A percentile compares a stretch with the other conserved stretches of the same genome.
These are phyloP conservation scores for Drosophila busckii DNA, from an alignment of 1,140 invertebrate genomes.

Conservation along the genomic window DNA sequence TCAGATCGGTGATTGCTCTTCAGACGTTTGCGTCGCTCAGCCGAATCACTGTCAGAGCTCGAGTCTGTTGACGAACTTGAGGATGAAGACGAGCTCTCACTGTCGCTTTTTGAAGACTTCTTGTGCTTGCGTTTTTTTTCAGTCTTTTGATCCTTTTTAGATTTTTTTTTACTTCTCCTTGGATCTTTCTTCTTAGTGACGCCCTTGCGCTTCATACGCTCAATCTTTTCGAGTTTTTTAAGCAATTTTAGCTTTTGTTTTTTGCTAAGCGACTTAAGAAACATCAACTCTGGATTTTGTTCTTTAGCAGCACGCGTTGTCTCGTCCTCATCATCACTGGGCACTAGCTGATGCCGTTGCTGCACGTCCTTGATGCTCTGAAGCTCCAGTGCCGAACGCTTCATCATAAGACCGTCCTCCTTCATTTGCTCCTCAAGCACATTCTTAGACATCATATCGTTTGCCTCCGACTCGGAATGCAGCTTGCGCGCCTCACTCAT, in stretches of 20 bases:
- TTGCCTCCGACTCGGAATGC: slow-evolving; percentile 80
- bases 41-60: slow-evolving; percentile 30
- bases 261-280: slow-evolving; percentile 89
- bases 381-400: slow-evolving; percentile 84
- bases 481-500: slow-evolving; percentile 83
- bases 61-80: slow-evolving; percentile 40
- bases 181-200: slow-evolving; percentile 26
- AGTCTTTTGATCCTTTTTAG: slow-evolving; percentile 52
- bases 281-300: slow-evolving; percentile 77
- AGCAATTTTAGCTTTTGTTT: slow-evolving; percentile 95
- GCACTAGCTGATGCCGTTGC: slow-evolving; percentile 76
- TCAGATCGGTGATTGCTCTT: slow-evolving; percentile 19
- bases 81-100: slow-evolving; percentile 13
- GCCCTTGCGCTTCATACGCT: slow-evolving; percentile 81
- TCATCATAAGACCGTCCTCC: slow-evolving; percentile 93
- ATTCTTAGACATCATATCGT: slow-evolving; percentile 83
- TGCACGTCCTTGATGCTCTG: slow-evolving; percentile 65
- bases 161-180: slow-evolving; percentile 43
- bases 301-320: slow-evolving; percentile 71
- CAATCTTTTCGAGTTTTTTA: slow-evolving; percentile 90
- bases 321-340: slow-evolving; percentile 82
- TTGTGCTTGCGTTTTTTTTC: slow-evolving; percentile 38
- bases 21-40: slow-evolving; percentile 8
- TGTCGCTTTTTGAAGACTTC: slow-evolving; percentile 7
- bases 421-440: slow-evolving; percentile 93